Percentiles rank a stretch among this genome's conserved stretches.
These are phyloP conservation scores for Pseudomyrmex dendroicus DNA, from an alignment of 1,140 invertebrate species.

Conservation along the genomic window DNA sequence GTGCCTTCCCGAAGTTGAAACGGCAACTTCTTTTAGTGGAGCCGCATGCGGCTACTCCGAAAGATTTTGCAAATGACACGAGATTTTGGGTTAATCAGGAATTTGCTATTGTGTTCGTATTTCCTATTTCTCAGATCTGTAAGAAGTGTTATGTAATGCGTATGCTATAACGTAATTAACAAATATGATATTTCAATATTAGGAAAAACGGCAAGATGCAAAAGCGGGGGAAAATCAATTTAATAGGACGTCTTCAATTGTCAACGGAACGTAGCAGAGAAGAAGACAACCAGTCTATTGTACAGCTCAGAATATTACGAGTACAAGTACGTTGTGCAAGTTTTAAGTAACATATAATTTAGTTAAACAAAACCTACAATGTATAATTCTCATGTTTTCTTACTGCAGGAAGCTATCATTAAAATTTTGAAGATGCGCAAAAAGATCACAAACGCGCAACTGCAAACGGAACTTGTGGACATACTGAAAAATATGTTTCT, in stretches of 20 bases:
- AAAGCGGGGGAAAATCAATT: conserved; percentile 96
- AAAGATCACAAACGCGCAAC: conserved; percentile 95
- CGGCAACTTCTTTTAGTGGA: conserved; percentile 94
- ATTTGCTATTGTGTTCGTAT: conserved; percentile 92
- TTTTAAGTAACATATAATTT: background rate
- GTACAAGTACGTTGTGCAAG: conserved; percentile 87
- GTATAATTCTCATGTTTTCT: conserved; percentile 76
- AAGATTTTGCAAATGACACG: conserved; percentile 97
- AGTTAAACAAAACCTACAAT: background rate
- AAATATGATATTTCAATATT: conserved; percentile 63
- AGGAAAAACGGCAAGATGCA: conserved; percentile 98
- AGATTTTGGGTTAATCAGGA: conserved; percentile 99
- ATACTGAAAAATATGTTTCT: conserved; percentile 99
- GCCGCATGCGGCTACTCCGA: conserved; percentile 92
- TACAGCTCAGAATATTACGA: conserved; percentile 96
- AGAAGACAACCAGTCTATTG: conserved; percentile 99
- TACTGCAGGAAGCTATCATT: conserved; percentile 97
- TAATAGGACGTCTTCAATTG: conserved; percentile 97
- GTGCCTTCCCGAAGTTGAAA: conserved; percentile 98
- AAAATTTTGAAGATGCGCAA: conserved; percentile 99
- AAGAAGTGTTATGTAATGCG: conserved; percentile 9
- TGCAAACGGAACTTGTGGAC: conserved; percentile 98
- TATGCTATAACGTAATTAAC: background rate
- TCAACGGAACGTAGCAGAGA: conserved; percentile 98
- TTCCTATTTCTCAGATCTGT: conserved; percentile 34